Evolutionary conservation across 2,888 invertebrate species (phyloP), one percentile per base, ranked within the genome.

Genomic region (Apoda limacodes): DNA sequence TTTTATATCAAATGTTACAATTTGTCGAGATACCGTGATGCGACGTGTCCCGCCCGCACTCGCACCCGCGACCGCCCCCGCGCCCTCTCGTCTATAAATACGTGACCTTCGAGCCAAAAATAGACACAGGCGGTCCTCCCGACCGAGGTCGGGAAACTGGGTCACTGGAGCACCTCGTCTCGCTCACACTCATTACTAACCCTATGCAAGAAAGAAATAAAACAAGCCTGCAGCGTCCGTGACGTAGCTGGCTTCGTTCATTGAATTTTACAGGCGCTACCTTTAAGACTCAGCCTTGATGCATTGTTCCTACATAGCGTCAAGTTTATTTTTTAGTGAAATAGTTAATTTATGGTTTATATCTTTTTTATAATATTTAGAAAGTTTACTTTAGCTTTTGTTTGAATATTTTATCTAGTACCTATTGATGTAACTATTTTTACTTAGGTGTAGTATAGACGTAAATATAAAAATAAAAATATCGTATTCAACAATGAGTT

Each of bases 51-150:
- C n/a, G n/a, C n/a, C n/a, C n/a, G n/a, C n/a, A n/a, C n/a, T n/a
- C n/a, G n/a, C n/a, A n/a, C 17, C 5, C 17, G 17, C 17, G 5
- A 17, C 17, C 50, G 43, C 41, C 39, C 46, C 43, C 50, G 50
- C 47, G 48, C 49, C 48, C 47, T 46, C 47, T 32, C 54, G 45
- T 59, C 71, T 75, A 78, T 76, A 74, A 74, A 80, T 80, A 80
- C 63, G 66, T 50, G 80, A 80, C 80, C 80, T 80, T 80, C 76
- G 75, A 70, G 59, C 69, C 75, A 76, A 72, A 80, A 78, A 80
- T 80, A 80, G 80, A 78, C 58, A 17, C n/a, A n/a, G 61, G 56
- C 67, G 65, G 66, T 69, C 76, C 71, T 59, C 60, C 66, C 63
- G 58, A 63, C 55, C 67, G 76, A 71, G 78, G 75, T 78, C 71